Conservation (phyloP, 2,888 invertebrate genomes). For the Copidosoma aretas region DNA sequence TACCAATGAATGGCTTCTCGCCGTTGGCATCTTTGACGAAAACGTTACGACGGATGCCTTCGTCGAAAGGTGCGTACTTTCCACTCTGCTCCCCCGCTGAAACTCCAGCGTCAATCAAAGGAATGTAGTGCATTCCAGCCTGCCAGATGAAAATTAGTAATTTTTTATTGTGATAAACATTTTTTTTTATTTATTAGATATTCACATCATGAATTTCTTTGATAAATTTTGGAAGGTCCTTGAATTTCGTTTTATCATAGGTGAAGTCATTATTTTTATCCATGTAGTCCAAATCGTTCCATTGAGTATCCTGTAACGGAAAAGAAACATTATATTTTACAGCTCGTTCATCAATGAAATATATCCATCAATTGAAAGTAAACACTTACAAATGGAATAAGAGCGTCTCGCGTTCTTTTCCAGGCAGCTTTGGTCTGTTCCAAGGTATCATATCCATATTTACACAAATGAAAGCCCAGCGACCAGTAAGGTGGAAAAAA, state of each 20-base stretch:
- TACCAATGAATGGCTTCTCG: constrained; percentile 73
- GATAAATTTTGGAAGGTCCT: constrained; percentile 74
- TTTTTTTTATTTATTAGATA: constrained; percentile 8
- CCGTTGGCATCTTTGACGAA: constrained; percentile 75
- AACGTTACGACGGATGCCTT: constrained; percentile 74
- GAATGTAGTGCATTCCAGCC: constrained; percentile 78
- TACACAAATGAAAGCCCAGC: constrained; percentile 81
- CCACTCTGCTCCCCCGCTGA: constrained; percentile 73
- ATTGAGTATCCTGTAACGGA: constrained; percentile 73
- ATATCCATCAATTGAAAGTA: not conserved
- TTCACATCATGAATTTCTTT: constrained; percentile 69
- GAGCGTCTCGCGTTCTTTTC: constrained; percentile 74
- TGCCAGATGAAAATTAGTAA: constrained; percentile 42
- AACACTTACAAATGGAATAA: constrained; percentile 75
- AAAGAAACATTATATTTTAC: constrained; percentile 13
- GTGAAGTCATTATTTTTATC: constrained; percentile 80
- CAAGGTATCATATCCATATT: constrained; percentile 72
- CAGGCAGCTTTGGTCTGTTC: constrained; percentile 72
- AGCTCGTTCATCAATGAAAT: not conserved
- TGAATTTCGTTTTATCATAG: constrained; percentile 70
- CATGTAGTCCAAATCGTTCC: constrained; percentile 90
- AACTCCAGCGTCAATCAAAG: constrained; percentile 79
- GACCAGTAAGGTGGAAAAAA: constrained; percentile 88
- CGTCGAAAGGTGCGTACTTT: constrained; percentile 77
- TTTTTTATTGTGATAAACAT: constrained; percentile 8